Evolutionary conservation across 2,113 vertebrate genomes (phyloP).

Genomic region (Arothron firmamentum): DNA sequence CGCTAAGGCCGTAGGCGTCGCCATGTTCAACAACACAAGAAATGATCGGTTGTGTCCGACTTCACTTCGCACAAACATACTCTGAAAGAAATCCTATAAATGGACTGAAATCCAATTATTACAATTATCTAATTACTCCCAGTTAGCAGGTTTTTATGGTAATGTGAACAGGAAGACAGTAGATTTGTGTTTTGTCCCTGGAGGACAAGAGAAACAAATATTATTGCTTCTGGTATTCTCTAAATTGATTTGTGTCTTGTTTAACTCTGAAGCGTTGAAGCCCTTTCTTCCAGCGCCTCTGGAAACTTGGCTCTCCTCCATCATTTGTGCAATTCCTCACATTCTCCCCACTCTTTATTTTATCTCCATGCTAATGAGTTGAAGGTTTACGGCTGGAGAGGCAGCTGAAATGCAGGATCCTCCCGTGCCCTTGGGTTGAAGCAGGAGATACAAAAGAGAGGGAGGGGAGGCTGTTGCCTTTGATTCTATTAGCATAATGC

Average conservation of each 20-base stretch:
- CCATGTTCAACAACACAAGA: too few relatives aligned
- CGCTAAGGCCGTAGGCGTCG: too few relatives aligned
- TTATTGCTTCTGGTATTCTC: not conserved
- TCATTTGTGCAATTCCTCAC: slow-evolving; percentile 11
- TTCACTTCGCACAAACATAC: too few relatives aligned
- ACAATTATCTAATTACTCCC: too few relatives aligned
- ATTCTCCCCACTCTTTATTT: slow-evolving; percentile 6
- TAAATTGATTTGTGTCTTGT: not conserved
- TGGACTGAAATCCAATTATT: too few relatives aligned
- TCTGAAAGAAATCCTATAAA: too few relatives aligned
- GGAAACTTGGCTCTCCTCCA: slow-evolving; percentile 9
- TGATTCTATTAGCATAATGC: slow-evolving; percentile 67
- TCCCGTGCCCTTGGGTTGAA: slow-evolving; percentile 40
- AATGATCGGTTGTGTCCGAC: too few relatives aligned
- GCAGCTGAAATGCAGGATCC: slow-evolving; percentile 42
- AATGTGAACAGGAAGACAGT: too few relatives aligned
- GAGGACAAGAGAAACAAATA: not conserved
- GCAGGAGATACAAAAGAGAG: slow-evolving; percentile 42
- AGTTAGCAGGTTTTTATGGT: too few relatives aligned
- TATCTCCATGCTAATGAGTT: slow-evolving; percentile 18
- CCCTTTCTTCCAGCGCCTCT: not conserved
- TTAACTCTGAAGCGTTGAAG: not conserved
- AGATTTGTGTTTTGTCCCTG: too few relatives aligned
- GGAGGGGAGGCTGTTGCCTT: slow-evolving; percentile 38
- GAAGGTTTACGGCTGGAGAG: slow-evolving; percentile 10